Conservation (phyloP, 2,888 invertebrate species). For the Baccha elongata region DNA sequence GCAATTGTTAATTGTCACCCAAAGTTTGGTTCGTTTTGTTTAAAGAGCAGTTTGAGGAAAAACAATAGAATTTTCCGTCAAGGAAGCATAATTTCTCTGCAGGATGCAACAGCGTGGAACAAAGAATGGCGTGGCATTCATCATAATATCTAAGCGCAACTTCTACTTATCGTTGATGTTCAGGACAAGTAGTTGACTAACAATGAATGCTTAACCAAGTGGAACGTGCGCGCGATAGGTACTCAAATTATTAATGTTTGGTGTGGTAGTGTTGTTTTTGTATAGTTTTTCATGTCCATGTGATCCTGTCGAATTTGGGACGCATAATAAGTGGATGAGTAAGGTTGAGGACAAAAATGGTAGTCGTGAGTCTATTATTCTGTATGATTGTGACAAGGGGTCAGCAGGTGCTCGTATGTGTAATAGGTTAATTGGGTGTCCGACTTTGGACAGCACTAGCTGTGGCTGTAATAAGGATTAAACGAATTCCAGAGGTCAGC, state of each 20-base stretch:
- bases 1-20: constrained; percentile 76
- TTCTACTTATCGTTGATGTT: constrained; percentile 48
- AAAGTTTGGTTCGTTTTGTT: constrained; percentile 25
- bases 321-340: constrained; percentile 19
- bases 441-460: constrained; percentile 23
- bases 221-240: constrained; percentile 67
- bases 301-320: constrained; percentile 36
- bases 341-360: constrained; percentile 15
- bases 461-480: constrained; percentile 21
- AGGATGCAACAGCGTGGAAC: constrained; percentile 68
- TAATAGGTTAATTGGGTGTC: constrained; percentile 71
- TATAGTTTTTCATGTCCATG: constrained; percentile 17
- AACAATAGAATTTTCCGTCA: not conserved
- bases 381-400: constrained; percentile 38
- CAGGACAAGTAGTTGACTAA: constrained; percentile 51
- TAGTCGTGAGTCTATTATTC: constrained; percentile 44
- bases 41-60: not conserved
- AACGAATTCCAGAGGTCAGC: constrained; percentile 16
- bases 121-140: constrained; percentile 44
- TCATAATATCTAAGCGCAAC: constrained; percentile 46
- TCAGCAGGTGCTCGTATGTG: constrained; percentile 63
- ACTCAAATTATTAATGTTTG: constrained; percentile 46
- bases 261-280: constrained; percentile 40
- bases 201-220: constrained; percentile 67
- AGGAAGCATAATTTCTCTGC: constrained; percentile 9